A percentile compares a stretch with the other conserved stretches of the same genome.
Conservation (phyloP, 2,888 invertebrate species). For the Bombyx huttoni region DNA sequence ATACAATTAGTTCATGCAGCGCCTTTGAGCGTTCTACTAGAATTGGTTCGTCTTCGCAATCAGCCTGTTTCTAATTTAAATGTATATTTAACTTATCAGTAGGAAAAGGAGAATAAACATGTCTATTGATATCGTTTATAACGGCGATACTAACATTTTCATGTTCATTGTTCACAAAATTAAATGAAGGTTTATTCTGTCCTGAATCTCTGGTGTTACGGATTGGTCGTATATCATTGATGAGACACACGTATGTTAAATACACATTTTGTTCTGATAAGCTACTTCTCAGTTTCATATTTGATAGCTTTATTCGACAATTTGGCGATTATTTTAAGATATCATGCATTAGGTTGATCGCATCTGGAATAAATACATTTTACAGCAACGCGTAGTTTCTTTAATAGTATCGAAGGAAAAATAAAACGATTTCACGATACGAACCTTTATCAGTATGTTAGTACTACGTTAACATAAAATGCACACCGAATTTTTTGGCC, state of each 20-base stretch:
- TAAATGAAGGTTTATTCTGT: conserved; percentile 10
- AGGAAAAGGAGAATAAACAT: too few species aligned
- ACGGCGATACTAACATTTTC: conserved; percentile 18
- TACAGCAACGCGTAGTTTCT: not conserved
- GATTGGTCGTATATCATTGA: conserved; percentile 33
- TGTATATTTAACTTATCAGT: not conserved
- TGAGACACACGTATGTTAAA: conserved; percentile 44
- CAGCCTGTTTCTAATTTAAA: conserved; percentile 9
- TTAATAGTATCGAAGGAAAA: not conserved
- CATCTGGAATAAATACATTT: not conserved
- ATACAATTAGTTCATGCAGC: conserved; percentile 40
- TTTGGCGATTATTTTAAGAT: not conserved
- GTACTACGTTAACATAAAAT: not conserved
- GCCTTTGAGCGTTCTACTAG: conserved; percentile 50
- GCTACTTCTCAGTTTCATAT: conserved; percentile 30
- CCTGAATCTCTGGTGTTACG: conserved; percentile 10
- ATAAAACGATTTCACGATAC: not conserved
- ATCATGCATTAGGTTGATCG: not conserved
- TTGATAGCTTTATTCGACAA: not conserved
- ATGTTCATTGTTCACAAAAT: conserved; percentile 12
- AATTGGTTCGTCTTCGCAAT: conserved; percentile 28
- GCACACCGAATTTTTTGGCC: not conserved
- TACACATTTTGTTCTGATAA: conserved; percentile 46
- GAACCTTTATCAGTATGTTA: not conserved
- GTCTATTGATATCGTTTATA: too few species aligned